Conservation (phyloP, 2,797 vertebrate genomes). For the Vireo griseus region DNA sequence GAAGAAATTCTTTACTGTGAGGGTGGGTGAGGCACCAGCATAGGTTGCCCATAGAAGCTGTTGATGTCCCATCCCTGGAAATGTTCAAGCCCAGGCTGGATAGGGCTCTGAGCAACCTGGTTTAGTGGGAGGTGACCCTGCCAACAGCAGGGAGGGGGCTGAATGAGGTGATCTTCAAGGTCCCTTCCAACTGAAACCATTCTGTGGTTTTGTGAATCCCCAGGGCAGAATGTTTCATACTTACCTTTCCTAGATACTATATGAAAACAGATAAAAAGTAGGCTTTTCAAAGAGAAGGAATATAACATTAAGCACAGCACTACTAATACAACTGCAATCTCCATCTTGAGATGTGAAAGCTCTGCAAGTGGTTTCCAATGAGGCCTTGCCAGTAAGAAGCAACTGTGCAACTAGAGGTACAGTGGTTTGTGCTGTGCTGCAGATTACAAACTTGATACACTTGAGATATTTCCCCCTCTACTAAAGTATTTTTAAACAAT, state of each 20-base stretch:
- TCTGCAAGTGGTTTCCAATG: not conserved
- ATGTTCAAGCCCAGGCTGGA: too few species aligned
- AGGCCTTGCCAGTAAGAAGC: not conserved
- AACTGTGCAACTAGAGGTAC: not conserved
- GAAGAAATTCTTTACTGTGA: not conserved
- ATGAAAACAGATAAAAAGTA: not conserved
- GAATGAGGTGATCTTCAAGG: fast-evolving
- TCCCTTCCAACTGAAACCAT: not conserved
- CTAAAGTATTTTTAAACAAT: not conserved
- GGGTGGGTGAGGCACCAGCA: not conserved
- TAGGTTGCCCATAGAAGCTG: not conserved
- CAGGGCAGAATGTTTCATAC: not conserved
- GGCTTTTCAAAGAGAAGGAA: not conserved
- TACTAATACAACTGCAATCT: not conserved
- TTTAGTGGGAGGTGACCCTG: not conserved
- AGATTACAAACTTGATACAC: not conserved
- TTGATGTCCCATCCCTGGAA: not conserved
- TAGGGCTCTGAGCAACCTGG: not conserved
- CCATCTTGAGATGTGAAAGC: not conserved
- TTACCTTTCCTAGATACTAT: not conserved
- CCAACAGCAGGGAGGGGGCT: not conserved
- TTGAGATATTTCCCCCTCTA: not conserved
- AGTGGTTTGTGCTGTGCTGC: not conserved
- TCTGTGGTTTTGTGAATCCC: not conserved
- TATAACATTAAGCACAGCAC: not conserved